Conservation (phyloP, 1,140 invertebrate genomes). For the Cydia strobilella region DNA sequence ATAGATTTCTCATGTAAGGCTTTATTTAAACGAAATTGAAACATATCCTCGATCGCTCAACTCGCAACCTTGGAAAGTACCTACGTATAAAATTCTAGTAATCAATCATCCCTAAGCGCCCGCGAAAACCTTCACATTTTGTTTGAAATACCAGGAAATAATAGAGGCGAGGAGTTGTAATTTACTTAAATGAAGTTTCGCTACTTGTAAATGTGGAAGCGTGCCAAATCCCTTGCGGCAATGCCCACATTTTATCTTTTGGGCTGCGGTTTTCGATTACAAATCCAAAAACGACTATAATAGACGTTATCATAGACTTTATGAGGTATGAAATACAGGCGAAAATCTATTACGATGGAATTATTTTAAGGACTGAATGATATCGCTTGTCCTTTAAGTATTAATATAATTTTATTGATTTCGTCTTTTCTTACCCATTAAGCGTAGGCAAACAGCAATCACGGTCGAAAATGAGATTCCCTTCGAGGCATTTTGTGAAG, state of each 20-base stretch:
- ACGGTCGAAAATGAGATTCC: not conserved
- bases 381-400: not conserved
- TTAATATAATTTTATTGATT: slow-evolving; percentile 17
- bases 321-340: not conserved
- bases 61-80: slow-evolving; percentile 19
- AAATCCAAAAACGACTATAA: not conserved
- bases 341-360: not conserved
- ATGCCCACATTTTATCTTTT: slow-evolving; percentile 19
- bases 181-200: slow-evolving; percentile 30
- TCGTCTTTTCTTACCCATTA: slow-evolving; percentile 21
- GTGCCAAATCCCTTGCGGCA: slow-evolving; percentile 14
- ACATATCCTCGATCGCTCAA: not conserved
- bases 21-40: slow-evolving; percentile 8
- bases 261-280: not conserved
- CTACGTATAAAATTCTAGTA: slow-evolving; percentile 22
- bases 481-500: not conserved
- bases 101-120: slow-evolving; percentile 28
- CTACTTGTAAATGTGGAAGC: slow-evolving; percentile 24
- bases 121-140: slow-evolving; percentile 14
- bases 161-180: not conserved
- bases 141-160: slow-evolving; percentile 29
- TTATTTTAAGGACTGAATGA: not conserved
- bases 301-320: too few species aligned
- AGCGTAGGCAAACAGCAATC: not conserved
- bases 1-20: not conserved